A percentile compares a stretch with the other conserved stretches of the same genome.
These are phyloP conservation scores for Xiphophorus hellerii DNA, from an alignment of 2,113 vertebrate species.

Conservation along the genomic window DNA sequence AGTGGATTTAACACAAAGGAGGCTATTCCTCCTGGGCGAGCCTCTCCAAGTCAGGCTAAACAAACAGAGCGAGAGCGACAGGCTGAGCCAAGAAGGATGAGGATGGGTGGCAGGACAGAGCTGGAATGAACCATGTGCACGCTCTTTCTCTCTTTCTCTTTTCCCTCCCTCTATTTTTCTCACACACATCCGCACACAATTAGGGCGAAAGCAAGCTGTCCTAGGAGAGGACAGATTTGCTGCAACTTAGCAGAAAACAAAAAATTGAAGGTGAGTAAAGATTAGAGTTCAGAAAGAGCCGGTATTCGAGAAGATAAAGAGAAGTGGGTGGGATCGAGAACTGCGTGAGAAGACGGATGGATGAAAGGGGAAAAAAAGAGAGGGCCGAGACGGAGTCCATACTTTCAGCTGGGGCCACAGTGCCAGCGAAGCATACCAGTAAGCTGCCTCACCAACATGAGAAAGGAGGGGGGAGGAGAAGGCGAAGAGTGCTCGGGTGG, in stretches of 20 bases:
- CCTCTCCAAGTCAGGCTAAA: conserved; percentile 18
- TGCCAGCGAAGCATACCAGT: conserved; percentile 79
- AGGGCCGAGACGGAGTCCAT: conserved; percentile 30
- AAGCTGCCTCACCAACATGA: conserved; percentile 75
- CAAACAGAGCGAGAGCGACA: conserved; percentile 21
- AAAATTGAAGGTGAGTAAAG: conserved; percentile 28
- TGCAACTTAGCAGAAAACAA: conserved; percentile 44
- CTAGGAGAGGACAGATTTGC: conserved; percentile 27
- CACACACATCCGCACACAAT: conserved; percentile 15
- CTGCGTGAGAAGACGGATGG: conserved; percentile 2
- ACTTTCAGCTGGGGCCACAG: conserved; percentile 31
- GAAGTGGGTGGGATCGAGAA: background rate
- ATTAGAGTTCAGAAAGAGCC: conserved; percentile 21
- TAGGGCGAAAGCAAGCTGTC: conserved; percentile 16
- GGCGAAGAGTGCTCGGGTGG: too few relatives aligned
- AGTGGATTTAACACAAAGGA: background rate
- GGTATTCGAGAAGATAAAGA: conserved; percentile 15
- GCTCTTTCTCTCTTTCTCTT: conserved; percentile 53
- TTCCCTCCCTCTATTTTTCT: conserved; percentile 29
- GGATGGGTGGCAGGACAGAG: conserved; percentile 59
- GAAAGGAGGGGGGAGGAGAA: conserved; percentile 14
- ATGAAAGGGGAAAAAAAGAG: conserved; percentile 13
- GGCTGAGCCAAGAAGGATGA: conserved; percentile 38
- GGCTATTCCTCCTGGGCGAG: background rate
- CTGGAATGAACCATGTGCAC: conserved; percentile 69